Base-by-base conservation (phyloP, 1,140 invertebrate genomes). In the Araneus ventricosus region DNA sequence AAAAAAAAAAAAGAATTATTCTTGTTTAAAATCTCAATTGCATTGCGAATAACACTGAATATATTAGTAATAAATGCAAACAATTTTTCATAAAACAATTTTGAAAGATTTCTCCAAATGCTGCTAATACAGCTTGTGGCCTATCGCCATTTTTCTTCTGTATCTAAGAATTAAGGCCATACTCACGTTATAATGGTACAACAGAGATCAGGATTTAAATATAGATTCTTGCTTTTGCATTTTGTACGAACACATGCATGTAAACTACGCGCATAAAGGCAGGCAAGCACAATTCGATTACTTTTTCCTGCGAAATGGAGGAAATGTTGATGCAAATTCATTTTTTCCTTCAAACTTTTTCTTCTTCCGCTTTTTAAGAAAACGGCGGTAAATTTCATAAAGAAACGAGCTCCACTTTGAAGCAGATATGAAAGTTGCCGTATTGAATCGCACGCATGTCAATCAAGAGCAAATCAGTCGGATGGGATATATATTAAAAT, bases 401-500 rank as follows among this genome's bases (percentile, higher is more conserved):
- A n/a, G n/a, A 70, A 34, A 34, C 67, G 30, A 75, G 2, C 67
- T 34, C 27, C 30, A 5, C 10, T 75, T 75, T 75, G 34, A 75
- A 75, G 30, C 27, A 5, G 27, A 70, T 30, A 70, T 30, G 67
- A 70, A 30, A 70, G 7, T 34, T 70, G 8, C 67, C 30, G 2
- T 22, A 22, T 30, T 37, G 30, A 75, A 37, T 10, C 2, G 67
- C 1, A 6, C 30, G 30, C 14, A 37, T 37, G 67, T 75, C 67
- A 70, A n/a, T n/a, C n/a, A n/a, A n/a, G n/a, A 63, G n/a, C 61
- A 63, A 63, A 70, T 70, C 67, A 75, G 67, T 37, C 7, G 30
- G 8, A 75, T 75, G 27, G 67, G 67, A 37, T 75, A 20, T 22
- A 75, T n/a, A n/a, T n/a, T 75, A 34, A 37, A 75, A 75, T 75